Evolutionary conservation across 1,140 invertebrate species (phyloP), one percentile per base, ranked within the genome.

Genomic region (Caenorhabditis inopinata): DNA sequence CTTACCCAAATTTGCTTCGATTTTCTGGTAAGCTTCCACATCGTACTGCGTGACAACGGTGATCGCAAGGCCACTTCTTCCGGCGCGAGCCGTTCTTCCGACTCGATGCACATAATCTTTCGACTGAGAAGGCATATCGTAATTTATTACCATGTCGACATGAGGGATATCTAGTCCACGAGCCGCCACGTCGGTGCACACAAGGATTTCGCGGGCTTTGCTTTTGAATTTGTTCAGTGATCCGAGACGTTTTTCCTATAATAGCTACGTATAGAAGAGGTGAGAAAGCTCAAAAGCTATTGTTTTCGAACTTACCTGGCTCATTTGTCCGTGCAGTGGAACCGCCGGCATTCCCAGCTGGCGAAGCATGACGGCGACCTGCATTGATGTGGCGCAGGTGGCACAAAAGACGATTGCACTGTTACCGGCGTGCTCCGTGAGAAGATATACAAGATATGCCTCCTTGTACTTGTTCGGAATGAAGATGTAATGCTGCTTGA

Each of bases 61-160:
- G n/a, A 91, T 89, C 1, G 90, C 86, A 88, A 93, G 91, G 9
- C 96, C 96, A 58, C 90, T 91, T 84, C 94, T 90, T 0, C 95
- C 97, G 46, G 96, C 96, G 86, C 97, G 91, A 0, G 96, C 97
- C 16, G 97, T 99, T 87, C 97, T 90, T 2, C 96, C 96, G 53
- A 98, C 96, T 84, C 97, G 90, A 89, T 97, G 96, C 84, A 97
- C 95, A 89, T 97, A 98, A 90, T 97, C 95, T 89, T 97, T 97
- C 12, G 85, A 85, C 87, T 96, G 94, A 29, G 94, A 94, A 4
- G 96, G 97, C 87, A 99, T 96, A 89, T 99, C 96, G 89, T 95
- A 94, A 90, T 99, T 99, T 14, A 99, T 92, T 0, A 99, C 96
- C 77, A 97, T 93, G 90, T 98, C 96, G 23, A 99, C 96, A 89